Percentiles rank a stretch among this genome's conserved stretches.
phyloP scores from a whole-genome alignment of 2,113 vertebrate species.

The Peromyscus maniculatus region DNA sequence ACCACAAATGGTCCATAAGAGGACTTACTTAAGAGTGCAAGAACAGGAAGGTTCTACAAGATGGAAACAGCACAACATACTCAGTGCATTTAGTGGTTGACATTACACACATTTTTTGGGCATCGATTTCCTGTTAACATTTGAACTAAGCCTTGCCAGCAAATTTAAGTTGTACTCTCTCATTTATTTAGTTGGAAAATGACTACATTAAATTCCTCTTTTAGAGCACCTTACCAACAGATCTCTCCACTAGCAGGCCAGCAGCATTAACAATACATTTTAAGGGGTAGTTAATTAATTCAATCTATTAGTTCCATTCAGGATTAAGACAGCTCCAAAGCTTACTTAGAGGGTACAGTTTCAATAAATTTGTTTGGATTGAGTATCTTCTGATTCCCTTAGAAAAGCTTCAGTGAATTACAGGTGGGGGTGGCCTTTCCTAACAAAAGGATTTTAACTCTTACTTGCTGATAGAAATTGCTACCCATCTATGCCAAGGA shows the following conservation, averaged over 20 bases:
- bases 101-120: neutral
- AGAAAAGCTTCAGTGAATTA: neutral
- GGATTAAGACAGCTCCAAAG: neutral
- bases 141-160: constrained; percentile 22
- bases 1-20: neutral
- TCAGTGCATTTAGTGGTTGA: neutral
- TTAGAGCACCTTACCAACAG: neutral
- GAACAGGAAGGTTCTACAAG: neutral
- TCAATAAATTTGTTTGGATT: neutral
- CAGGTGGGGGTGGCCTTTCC: neutral
- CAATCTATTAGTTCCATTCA: neutral
- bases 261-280: neutral
- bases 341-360: neutral
- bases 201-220: neutral
- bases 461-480: constrained; percentile 43
- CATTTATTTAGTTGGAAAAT: neutral
- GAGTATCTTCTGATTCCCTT: neutral
- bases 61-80: neutral
- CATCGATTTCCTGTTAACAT: constrained; percentile 20
- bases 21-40: neutral
- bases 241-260: neutral
- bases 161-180: constrained; percentile 19
- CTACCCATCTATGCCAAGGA: constrained; percentile 38
- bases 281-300: neutral
- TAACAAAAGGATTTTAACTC: constrained; percentile 17